Evolutionary conservation across 2,797 vertebrate species (phyloP).

Genomic region (Falco naumanni): DNA sequence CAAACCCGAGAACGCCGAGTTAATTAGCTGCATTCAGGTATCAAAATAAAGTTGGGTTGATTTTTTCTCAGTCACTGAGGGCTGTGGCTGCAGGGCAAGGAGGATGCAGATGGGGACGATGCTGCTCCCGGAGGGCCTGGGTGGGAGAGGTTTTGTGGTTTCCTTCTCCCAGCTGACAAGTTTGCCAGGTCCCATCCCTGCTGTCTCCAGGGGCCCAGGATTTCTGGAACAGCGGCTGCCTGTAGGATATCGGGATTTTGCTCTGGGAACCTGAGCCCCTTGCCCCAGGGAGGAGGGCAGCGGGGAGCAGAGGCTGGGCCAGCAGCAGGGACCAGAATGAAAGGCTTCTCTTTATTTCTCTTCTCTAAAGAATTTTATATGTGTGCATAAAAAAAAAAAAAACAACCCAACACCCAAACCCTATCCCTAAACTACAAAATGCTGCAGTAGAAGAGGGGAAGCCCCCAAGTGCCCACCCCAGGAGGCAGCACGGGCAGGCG

Average conservation of each 20-base stretch:
- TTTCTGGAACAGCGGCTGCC: not conserved
- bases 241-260: accelerated
- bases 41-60: not conserved
- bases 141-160: not conserved
- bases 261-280: not conserved
- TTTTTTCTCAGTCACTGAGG: not conserved
- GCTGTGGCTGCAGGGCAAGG: not conserved
- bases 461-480: not conserved
- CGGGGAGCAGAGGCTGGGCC: not conserved
- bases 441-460: not conserved
- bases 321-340: not conserved
- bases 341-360: not conserved
- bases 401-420: not conserved
- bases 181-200: not conserved
- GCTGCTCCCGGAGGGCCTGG: not conserved
- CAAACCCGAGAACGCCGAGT: not conserved
- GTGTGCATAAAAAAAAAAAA: not conserved
- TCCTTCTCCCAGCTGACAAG: not conserved
- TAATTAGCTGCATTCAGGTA: not conserved
- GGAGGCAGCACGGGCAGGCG: not conserved
- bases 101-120: accelerated
- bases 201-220: not conserved
- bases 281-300: not conserved
- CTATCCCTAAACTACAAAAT: not conserved
- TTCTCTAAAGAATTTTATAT: not conserved